phyloP scores from a whole-genome alignment of 2,797 vertebrate species.

The Sphenopsis melanotis region DNA sequence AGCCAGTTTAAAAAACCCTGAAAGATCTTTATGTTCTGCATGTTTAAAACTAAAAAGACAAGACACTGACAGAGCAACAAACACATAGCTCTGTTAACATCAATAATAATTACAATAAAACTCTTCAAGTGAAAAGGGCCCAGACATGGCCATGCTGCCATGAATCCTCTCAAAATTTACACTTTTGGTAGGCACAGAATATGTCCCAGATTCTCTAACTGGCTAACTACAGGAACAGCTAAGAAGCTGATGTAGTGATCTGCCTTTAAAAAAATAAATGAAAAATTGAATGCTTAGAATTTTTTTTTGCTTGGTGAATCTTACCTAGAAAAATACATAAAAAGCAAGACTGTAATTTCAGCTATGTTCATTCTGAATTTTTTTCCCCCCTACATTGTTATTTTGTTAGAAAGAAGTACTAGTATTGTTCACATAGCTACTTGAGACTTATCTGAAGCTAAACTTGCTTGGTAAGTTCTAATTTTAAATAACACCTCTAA shows the following conservation, averaged over 20 bases:
- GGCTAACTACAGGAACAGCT: not conserved
- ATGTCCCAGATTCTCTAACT: not conserved
- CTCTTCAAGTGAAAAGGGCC: not conserved
- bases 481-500: not conserved
- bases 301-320: not conserved
- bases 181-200: not conserved
- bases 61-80: not conserved
- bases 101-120: not conserved
- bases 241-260: not conserved
- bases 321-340: not conserved
- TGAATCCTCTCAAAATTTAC: not conserved
- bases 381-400: not conserved
- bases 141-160: not conserved
- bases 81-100: not conserved
- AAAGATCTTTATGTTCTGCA: not conserved
- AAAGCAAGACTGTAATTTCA: not conserved
- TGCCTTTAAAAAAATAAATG: not conserved
- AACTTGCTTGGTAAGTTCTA: not conserved
- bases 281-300: not conserved
- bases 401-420: not conserved
- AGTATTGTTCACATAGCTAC: not conserved
- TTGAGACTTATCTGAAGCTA: not conserved
- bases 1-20: not conserved
- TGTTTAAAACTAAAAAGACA: not conserved
- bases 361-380: not conserved